Evolutionary conservation across 37 sponge, comb jelly and placozoan species (phyloP), one percentile per base, ranked within the genome.

Genomic region (Cliona cf. orientalis): DNA sequence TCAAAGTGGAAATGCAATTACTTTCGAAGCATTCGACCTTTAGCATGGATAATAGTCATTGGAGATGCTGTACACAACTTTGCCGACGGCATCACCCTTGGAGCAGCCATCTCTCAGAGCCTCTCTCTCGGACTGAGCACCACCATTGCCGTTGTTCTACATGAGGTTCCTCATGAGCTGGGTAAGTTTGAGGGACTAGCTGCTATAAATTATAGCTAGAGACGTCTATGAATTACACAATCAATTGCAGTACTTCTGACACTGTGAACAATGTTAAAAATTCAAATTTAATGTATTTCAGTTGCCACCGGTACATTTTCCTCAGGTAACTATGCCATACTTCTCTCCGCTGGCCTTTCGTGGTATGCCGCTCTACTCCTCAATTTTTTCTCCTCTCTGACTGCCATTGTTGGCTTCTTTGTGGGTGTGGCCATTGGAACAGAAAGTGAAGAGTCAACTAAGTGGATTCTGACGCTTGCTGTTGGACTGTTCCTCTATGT

Each of bases 401-500:
- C 90, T 56, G 89, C 90, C 55, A 57, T 93, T 38, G 72, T 86
- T 39, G 94, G 94, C 0, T 79, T 93, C 62, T 89, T 86, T 45
- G 72, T 93, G 65, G 94, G 94, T 29, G 86, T 81, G 25, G 85
- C 86, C 36, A 69, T 92, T 11, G 86, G 93, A 32, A 72, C 43
- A 23, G 41, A 56, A 5, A 72, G 69, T 5, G 69, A 58, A 21
- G 74, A 72, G 36, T 83, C 90, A 6, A 66, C 46, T 23, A 70
- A 43, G 25, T 81, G 89, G 89, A 92, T 92, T 42, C 79, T 92
- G 23, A 82, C 86, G 5, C 36, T 75, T 25, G 78, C 89, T 33
- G 82, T 86, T 74, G 93, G 93, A 37, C 62, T 88, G 31, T 92
- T 92, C 76, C 53, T 92, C 74, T 92, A 92, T 58, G 57, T 92